Evolutionary conservation across 2,113 vertebrate species (phyloP), one percentile per base, ranked within the genome.

Genomic region (Muscicapa adusta): DNA sequence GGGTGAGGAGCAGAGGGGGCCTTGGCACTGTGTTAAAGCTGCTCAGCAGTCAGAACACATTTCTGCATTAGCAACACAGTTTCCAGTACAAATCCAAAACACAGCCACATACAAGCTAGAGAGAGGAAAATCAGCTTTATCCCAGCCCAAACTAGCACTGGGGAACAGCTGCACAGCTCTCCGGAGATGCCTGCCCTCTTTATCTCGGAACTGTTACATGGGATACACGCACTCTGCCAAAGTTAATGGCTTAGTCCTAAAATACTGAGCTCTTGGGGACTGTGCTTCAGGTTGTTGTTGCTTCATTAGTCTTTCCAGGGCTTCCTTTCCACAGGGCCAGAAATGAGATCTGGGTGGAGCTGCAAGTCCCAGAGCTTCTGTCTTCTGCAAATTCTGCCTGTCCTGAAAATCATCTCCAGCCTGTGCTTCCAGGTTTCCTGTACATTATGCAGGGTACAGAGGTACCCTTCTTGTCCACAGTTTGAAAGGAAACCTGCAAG

Each of bases 121-220:
- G 23, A 25, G 29, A 77, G 34, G 42, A 67, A 67, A 61, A 61
- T 33, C 50, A 45, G 34, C 28, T 24, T 15, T 40, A 6, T 67
- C 13, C 22, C 28, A 36, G 20, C 8, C 40, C 23, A 71, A 90
- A 61, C 1, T 28, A 72, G 45, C 28, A 33, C 3, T 2, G 1
- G 4, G 18, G 22, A 79, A 50, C 18, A 75, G 23, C 18, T 61
- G 9, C 19, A 18, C 38, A 6, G 1, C 4, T 63, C 24, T 74
- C 22, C 18, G 42, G 24, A 75, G 53, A 40, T 4, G 5, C 7
- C 40, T 48, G 15, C 4, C 6, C 15, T 68, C 28, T 42, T 4
- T 68, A 10, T 54, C 18, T 25, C 1, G 6, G 8, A 77, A 12
- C 12, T 1, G 3, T 56, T 34, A 33, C 0, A 1, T 2, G 2